Percentiles rank a stretch among this genome's conserved stretches.
phyloP scores from a whole-genome alignment of 1,140 invertebrate genomes.

The Danaus plexippus region DNA sequence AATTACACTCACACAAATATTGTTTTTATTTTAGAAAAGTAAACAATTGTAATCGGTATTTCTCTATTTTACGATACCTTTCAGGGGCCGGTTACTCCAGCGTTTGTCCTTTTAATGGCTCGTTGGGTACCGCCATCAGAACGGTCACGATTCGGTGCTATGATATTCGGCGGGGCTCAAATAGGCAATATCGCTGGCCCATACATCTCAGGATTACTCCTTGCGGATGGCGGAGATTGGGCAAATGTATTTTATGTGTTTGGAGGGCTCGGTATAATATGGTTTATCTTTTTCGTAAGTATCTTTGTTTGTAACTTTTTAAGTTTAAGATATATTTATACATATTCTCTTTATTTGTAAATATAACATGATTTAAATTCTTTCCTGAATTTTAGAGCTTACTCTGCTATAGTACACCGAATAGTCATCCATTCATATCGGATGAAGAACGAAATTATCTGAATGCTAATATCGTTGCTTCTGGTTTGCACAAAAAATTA shows the following conservation, averaged over 20 bases:
- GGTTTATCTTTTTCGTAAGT: slow-evolving; percentile 80
- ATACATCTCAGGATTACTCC: slow-evolving; percentile 77
- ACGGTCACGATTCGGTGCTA: slow-evolving; percentile 78
- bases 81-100: slow-evolving; percentile 79
- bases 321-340: neutral
- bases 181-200: slow-evolving; percentile 84
- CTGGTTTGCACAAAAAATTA: slow-evolving; percentile 56
- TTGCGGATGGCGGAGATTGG: slow-evolving; percentile 79
- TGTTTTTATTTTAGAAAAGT: no score
- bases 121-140: slow-evolving; percentile 83
- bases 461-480: slow-evolving; percentile 60
- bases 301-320: slow-evolving; percentile 1
- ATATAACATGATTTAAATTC: neutral
- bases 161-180: slow-evolving; percentile 80
- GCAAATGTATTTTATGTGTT: slow-evolving; percentile 88
- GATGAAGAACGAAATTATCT: slow-evolving; percentile 85
- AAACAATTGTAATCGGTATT: no score
- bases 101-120: slow-evolving; percentile 79
- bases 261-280: slow-evolving; percentile 79
- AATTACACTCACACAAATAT: slow-evolving; percentile 9
- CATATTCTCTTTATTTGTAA: slow-evolving; percentile 5
- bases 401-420: slow-evolving; percentile 84
- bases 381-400: slow-evolving; percentile 57
- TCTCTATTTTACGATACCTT: slow-evolving; percentile 8
- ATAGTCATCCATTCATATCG: slow-evolving; percentile 87